Conservation (phyloP, 2,797 vertebrate genomes). For the Poecile montanus region DNA sequence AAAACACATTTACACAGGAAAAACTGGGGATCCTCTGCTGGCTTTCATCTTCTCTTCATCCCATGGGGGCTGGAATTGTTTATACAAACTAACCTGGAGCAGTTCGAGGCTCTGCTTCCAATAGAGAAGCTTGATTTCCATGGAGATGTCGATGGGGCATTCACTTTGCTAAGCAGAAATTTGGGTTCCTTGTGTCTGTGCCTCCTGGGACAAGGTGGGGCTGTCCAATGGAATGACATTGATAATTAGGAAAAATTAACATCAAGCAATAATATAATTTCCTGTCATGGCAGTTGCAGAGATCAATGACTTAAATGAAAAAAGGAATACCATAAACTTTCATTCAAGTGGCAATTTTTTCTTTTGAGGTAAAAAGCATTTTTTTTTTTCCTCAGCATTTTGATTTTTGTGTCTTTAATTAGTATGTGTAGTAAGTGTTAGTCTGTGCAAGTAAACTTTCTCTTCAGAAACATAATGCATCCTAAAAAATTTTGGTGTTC, state of each 20-base stretch:
- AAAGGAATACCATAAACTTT: not conserved
- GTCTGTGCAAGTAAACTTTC: not conserved
- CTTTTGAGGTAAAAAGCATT: not conserved
- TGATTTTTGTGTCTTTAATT: not conserved
- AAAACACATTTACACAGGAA: not conserved
- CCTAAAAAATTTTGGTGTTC: not conserved
- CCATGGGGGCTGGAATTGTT: not conserved
- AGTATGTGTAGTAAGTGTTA: not conserved
- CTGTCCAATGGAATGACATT: not conserved
- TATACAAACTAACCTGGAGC: not conserved
- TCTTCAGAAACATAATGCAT: not conserved
- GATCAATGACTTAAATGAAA: not conserved
- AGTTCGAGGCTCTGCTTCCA: not conserved
- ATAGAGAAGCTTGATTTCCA: not conserved
- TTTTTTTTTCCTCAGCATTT: not conserved
- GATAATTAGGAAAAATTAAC: not conserved
- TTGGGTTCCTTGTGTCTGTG: not conserved
- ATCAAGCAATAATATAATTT: not conserved
- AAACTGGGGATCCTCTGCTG: not conserved
- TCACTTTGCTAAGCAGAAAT: not conserved
- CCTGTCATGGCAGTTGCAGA: not conserved
- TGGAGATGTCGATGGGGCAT: not conserved
- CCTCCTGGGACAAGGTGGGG: not conserved
- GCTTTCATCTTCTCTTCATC: not conserved
- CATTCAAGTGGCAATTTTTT: not conserved